Conservation (phyloP, 2,888 invertebrate genomes). For the Cheilosia soror region DNA sequence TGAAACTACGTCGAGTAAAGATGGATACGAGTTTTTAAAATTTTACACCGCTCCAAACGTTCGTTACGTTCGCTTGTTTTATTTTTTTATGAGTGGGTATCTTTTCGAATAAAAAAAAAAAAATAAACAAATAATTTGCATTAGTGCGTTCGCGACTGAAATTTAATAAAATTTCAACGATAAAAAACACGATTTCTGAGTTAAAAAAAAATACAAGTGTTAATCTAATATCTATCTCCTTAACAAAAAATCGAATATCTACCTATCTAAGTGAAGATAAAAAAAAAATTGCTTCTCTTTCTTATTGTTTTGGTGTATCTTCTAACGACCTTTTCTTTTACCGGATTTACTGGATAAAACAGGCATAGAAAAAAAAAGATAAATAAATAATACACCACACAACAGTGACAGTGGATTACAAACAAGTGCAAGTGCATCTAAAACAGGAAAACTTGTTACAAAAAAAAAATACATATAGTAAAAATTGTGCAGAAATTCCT, state of each 20-base stretch:
- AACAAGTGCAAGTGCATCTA: conserved; percentile 65
- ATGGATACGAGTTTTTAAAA: conserved; percentile 46
- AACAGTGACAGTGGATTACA: conserved; percentile 67
- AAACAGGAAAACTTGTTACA: conserved; percentile 29
- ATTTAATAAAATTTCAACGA: conserved; percentile 64
- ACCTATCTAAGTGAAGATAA: conserved; percentile 36
- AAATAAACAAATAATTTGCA: conserved; percentile 46
- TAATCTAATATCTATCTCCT: conserved; percentile 8
- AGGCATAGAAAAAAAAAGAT: conserved; percentile 38
- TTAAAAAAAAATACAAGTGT: conserved; percentile 32
- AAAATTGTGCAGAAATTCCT: conserved; percentile 44
- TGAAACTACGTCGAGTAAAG: conserved; percentile 59
- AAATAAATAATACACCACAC: conserved; percentile 18
- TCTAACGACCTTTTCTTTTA: conserved; percentile 68
- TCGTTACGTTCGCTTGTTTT: conserved; percentile 29
- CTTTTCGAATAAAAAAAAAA: conserved; percentile 27
- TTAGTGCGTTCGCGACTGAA: conserved; percentile 62
- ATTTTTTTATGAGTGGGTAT: conserved; percentile 15
- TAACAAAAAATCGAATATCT: conserved; percentile 43
- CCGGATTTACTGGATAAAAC: conserved; percentile 72
- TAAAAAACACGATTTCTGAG: conserved; percentile 43
- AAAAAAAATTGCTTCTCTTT: conserved; percentile 38
- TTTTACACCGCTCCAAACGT: conserved; percentile 21
- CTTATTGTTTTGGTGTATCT: conserved; percentile 13
- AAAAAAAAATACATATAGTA: conserved; percentile 14